Evolutionary conservation across 2,113 vertebrate species (phyloP).

Genomic region (Carassius auratus): DNA sequence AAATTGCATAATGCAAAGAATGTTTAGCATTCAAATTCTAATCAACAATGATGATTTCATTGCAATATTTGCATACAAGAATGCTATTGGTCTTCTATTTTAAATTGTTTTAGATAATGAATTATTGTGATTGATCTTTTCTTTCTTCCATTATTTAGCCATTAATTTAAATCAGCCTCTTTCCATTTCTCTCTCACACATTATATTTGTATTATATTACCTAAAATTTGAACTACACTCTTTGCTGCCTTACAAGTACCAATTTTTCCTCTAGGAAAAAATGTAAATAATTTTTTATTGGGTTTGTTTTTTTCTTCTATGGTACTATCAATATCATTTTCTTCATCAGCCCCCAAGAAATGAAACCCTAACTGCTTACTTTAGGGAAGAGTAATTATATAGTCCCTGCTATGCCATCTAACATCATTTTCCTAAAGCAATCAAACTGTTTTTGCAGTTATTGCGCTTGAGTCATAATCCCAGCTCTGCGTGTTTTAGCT

Average conservation of each 20-base stretch:
- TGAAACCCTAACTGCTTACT: not conserved
- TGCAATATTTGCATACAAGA: not conserved
- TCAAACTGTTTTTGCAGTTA: constrained; percentile 39
- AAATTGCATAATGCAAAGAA: not conserved
- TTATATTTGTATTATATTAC: not conserved
- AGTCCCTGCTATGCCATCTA: constrained; percentile 5
- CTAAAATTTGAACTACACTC: not conserved
- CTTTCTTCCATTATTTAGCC: not conserved
- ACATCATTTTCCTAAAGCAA: constrained; percentile 31
- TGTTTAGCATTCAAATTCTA: not conserved
- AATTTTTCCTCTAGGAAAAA: not conserved
- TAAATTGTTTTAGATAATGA: not conserved
- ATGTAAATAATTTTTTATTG: not conserved
- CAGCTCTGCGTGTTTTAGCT: constrained; percentile 38
- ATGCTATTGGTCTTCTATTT: not conserved
- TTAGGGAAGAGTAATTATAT: constrained; percentile 27
- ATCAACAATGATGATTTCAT: not conserved
- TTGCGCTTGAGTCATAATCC: constrained; percentile 28
- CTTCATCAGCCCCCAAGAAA: constrained; percentile 16
- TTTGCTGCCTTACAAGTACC: not conserved
- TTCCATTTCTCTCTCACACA: not conserved
- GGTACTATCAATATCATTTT: not conserved
- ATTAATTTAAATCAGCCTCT: not conserved
- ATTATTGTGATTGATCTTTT: not conserved
- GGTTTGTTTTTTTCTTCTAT: not conserved